Evolutionary conservation across 2,888 invertebrate genomes (phyloP).

Genomic region (Nemoura dubitans): DNA sequence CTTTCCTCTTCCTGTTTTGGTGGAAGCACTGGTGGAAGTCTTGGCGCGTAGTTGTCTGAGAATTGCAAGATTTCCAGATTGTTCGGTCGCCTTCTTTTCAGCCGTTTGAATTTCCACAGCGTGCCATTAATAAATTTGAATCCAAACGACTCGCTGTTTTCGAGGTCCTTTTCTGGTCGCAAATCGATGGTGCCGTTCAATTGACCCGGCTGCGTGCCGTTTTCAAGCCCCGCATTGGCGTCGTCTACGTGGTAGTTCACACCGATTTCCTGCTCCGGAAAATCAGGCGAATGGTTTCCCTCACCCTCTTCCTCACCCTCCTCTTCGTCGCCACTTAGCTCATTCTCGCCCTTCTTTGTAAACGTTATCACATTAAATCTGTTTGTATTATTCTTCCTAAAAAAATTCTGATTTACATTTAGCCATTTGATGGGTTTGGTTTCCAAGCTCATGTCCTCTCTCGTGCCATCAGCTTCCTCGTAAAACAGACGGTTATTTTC

Average conservation of each 20-base stretch:
- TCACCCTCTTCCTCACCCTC: not conserved
- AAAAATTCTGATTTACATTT: not conserved
- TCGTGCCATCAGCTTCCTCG: not conserved
- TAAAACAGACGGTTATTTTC: slow-evolving; percentile 16
- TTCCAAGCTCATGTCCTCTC: not conserved
- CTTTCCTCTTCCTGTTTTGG: not conserved
- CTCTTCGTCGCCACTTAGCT: not conserved
- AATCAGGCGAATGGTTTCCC: not conserved
- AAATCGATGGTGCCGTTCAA: not conserved
- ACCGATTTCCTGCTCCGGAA: not conserved
- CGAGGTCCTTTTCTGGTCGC: slow-evolving; percentile 10
- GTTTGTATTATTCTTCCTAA: not conserved
- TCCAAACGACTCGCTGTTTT: slow-evolving; percentile 17
- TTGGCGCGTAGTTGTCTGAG: not conserved
- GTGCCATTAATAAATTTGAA: slow-evolving; percentile 28
- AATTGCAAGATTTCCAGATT: slow-evolving; percentile 21
- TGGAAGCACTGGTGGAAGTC: not conserved
- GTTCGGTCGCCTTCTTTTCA: slow-evolving; percentile 18
- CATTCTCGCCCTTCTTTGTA: not conserved
- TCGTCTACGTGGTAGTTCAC: not conserved
- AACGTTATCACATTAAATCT: not conserved
- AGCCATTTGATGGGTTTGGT: not conserved
- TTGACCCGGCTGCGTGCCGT: not conserved
- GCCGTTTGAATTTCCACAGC: not conserved
- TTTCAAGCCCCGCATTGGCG: not conserved